Percentiles rank a stretch among this genome's conserved stretches.
These are phyloP conservation scores for Chironomus riparius DNA, from an alignment of 2,888 invertebrate species.

Conservation along the genomic window DNA sequence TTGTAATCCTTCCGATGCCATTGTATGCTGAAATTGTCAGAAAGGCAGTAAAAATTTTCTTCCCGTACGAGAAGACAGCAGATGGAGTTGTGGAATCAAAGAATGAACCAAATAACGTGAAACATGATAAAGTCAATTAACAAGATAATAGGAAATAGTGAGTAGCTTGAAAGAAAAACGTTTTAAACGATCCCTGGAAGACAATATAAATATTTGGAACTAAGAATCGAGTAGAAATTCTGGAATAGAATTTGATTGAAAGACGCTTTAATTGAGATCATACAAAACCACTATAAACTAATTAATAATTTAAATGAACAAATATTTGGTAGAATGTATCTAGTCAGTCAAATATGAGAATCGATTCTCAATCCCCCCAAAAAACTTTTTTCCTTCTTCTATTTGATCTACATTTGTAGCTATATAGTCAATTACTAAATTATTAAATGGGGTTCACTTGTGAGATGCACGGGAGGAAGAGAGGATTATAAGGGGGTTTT, in stretches of 20 bases:
- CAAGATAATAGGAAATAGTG: background rate
- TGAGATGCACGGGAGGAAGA: too few relatives aligned
- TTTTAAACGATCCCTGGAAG: background rate
- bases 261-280: background rate
- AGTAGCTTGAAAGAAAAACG: background rate
- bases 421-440: background rate
- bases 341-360: background rate
- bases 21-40: background rate
- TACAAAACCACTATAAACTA: background rate
- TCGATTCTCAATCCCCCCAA: background rate
- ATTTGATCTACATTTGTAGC: background rate
- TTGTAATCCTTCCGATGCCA: conserved; percentile 16
- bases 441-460: too few relatives aligned
- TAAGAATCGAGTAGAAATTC: background rate
- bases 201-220: conserved; percentile 10
- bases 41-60: background rate
- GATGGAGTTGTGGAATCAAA: background rate
- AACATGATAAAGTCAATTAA: conserved; percentile 6
- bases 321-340: background rate
- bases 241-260: background rate
- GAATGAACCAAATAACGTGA: background rate
- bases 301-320: background rate
- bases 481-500: too few relatives aligned
- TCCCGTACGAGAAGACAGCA: background rate
- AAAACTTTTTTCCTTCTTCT: background rate